Percentiles rank a stretch among this genome's conserved stretches.
Conservation (phyloP, 2,888 invertebrate genomes). For the Ophion costatus region DNA sequence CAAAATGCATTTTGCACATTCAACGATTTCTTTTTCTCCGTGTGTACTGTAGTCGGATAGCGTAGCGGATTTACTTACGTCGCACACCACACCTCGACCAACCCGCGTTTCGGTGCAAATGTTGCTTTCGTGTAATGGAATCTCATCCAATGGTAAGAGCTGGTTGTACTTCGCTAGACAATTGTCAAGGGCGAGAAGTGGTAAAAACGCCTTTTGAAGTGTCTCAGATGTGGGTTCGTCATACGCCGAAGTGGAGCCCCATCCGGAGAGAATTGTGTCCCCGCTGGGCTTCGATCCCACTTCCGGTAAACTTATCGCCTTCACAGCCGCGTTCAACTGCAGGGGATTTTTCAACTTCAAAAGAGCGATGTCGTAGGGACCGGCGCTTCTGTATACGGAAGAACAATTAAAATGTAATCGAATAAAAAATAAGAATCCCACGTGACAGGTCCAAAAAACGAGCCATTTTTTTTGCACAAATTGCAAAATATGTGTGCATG, state of each 20-base stretch:
- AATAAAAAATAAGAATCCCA: no score
- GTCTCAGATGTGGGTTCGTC: constrained; percentile 71
- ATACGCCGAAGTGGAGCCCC: constrained; percentile 82
- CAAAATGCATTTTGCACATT: no score
- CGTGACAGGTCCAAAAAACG: no score
- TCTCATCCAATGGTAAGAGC: constrained; percentile 62
- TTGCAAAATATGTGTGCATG: no score
- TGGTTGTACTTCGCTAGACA: constrained; percentile 72
- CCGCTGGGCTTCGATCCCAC: constrained; percentile 75
- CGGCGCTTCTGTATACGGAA: constrained; percentile 72
- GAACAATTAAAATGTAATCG: no score
- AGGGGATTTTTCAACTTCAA: constrained; percentile 81
- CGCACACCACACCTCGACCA: constrained; percentile 37
- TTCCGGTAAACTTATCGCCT: constrained; percentile 80
- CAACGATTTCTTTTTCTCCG: no score
- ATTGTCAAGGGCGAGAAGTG: constrained; percentile 72
- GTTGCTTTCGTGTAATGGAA: constrained; percentile 72
- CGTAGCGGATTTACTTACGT: constrained; percentile 37
- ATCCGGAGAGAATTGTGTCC: constrained; percentile 82
- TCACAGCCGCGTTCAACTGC: constrained; percentile 75
- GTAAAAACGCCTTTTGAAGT: constrained; percentile 77
- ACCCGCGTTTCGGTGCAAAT: constrained; percentile 73
- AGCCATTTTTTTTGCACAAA: no score
- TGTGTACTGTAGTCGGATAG: no score
- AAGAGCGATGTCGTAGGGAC: constrained; percentile 85